Evolutionary conservation across 2,888 invertebrate species (phyloP), one percentile per base, ranked within the genome.

Genomic region (Belgica antarctica): DNA sequence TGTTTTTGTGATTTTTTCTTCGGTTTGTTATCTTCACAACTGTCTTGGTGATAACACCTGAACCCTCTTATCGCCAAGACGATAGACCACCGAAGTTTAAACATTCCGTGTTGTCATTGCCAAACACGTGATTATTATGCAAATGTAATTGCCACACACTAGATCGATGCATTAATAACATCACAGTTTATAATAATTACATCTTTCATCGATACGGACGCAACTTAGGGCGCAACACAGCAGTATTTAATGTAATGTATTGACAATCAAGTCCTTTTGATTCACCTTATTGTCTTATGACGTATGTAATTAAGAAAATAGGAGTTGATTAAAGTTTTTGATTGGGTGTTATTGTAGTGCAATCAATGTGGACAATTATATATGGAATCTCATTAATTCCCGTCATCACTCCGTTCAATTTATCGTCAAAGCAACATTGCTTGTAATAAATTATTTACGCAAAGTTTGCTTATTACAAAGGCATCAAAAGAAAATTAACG

Each of bases 401-500:
- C 22, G 52, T 52, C 52, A 52, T 52, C 52, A 52, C 52, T 22
- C 22, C 12, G 10, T 15, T 41, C n/a, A 2, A 15, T 10, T 41
- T 15, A 41, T n/a, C 5, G 15, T 41, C n/a, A n/a, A 17, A 17
- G 22, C 3, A 52, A 22, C 41, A 22, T 15, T 41, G 4, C 15
- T 7, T 52, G 52, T 22, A 52, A 52, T 52, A 52, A 52, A 52
- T 52, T 52, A 52, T 52, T 52, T 3, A 52, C 52, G 12, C 3
- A 12, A 12, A 41, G 2, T 22, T 52, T 17, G 2, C 19, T 52
- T 22, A 52, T 52, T 19, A 52, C 52, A 52, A n/a, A 22, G 52
- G 15, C 41, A 52, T 17, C 52, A 52, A 52, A 52, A 52, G 52
- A 52, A 52, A 52, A 52, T 52, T 52, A 52, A 19, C 52, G 52